Conservation (phyloP, 1,140 invertebrate species). For the Eriosoma lanigerum region DNA sequence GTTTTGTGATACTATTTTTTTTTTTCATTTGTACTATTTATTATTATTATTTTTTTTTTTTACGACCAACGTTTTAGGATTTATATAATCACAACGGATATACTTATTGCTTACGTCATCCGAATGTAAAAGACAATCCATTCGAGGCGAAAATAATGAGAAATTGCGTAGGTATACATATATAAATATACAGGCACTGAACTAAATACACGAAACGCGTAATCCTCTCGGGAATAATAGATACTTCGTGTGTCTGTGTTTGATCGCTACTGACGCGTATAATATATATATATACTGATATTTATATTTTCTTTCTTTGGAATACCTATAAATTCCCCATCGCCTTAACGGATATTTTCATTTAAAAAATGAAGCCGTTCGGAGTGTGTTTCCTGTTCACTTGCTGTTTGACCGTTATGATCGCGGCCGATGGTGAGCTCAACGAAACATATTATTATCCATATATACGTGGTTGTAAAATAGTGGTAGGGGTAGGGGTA, state of each 20-base stretch:
- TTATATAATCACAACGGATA: neutral
- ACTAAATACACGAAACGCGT: neutral
- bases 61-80: neutral
- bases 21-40: no score
- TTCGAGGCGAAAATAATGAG: slow-evolving; percentile 30
- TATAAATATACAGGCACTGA: no score
- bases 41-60: no score
- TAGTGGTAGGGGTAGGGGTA: no score
- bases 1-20: no score
- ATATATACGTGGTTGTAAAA: neutral
- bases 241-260: neutral
- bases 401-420: neutral
- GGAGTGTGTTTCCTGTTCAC: slow-evolving; percentile 22
- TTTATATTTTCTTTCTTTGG: neutral
- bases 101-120: slow-evolving; percentile 29
- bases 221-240: slow-evolving; percentile 25
- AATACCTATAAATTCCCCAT: neutral
- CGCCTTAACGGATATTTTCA: neutral
- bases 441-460: neutral
- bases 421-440: slow-evolving; percentile 15
- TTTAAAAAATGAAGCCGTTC: slow-evolving; percentile 38
- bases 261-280: neutral
- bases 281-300: neutral
- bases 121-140: slow-evolving; percentile 39
- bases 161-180: no score